A percentile compares a stretch with the other conserved stretches of the same genome.
phyloP scores from a whole-genome alignment of 2,113 vertebrate genomes.

The Lasiurus borealis region DNA sequence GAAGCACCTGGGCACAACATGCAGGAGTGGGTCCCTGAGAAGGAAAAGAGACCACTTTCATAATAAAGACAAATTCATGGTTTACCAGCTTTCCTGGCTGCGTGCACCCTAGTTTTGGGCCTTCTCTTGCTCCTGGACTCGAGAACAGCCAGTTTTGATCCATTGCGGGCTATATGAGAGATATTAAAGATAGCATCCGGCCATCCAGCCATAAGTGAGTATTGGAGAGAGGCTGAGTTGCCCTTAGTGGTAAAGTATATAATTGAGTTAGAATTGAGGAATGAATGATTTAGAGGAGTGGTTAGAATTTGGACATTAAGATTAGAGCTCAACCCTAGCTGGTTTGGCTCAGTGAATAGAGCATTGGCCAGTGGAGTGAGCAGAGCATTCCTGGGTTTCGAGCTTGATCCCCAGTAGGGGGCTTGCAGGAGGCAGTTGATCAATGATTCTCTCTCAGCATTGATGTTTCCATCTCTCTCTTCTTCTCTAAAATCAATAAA shows the following conservation, averaged over 20 bases:
- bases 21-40: background rate
- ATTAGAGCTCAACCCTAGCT: background rate
- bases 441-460: background rate
- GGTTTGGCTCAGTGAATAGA: background rate
- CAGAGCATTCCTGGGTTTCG: background rate
- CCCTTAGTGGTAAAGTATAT: background rate
- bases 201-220: background rate
- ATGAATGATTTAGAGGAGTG: slow-evolving; percentile 11
- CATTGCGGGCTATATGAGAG: background rate
- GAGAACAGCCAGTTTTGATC: background rate
- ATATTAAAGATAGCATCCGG: background rate
- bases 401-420: background rate
- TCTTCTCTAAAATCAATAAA: background rate
- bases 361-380: background rate
- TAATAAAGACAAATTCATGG: background rate
- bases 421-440: background rate
- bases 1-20: background rate
- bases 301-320: background rate
- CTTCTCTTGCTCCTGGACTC: background rate
- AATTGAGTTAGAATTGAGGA: background rate
- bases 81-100: background rate
- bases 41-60: background rate
- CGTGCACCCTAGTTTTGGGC: background rate
- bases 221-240: background rate
- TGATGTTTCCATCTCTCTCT: background rate